A percentile compares a stretch with the other conserved stretches of the same genome.
Conservation (phyloP, 2,888 invertebrate genomes). For the Eilema depressum region DNA sequence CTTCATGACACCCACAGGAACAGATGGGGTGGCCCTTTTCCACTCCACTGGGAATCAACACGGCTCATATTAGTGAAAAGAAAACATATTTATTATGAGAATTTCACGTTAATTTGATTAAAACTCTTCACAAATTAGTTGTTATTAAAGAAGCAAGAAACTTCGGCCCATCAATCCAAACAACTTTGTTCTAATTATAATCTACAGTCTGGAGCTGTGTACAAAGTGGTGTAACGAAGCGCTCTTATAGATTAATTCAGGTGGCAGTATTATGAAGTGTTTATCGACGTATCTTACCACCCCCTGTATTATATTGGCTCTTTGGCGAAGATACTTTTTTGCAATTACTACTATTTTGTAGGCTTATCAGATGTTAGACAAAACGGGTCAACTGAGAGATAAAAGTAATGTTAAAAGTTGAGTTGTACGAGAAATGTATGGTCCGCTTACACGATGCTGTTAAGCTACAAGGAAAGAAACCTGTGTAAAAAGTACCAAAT, state of each 20-base stretch:
- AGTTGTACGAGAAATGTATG: too few species aligned
- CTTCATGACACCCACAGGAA: too few species aligned
- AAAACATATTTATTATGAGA: not conserved
- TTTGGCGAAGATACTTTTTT: not conserved
- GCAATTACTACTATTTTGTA: not conserved
- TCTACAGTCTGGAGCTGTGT: not conserved
- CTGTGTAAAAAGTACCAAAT: too few species aligned
- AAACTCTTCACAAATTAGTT: not conserved
- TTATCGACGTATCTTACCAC: not conserved
- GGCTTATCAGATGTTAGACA: too few species aligned
- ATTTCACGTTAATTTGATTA: not conserved
- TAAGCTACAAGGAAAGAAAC: too few species aligned
- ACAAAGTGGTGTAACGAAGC: constrained; percentile 3
- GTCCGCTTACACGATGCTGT: too few species aligned
- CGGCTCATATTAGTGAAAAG: not conserved
- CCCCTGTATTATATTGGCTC: not conserved
- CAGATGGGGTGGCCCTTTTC: too few species aligned
- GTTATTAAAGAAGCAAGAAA: not conserved
- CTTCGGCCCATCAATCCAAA: not conserved
- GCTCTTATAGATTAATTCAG: not conserved
- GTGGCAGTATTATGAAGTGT: not conserved
- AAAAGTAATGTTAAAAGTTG: too few species aligned
- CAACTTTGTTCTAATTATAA: not conserved
- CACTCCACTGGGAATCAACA: too few species aligned
- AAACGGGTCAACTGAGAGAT: too few species aligned